Percentiles rank a stretch among this genome's conserved stretches.
Conservation (phyloP, 1,140 invertebrate genomes). For the Adoxophyes honmai region DNA sequence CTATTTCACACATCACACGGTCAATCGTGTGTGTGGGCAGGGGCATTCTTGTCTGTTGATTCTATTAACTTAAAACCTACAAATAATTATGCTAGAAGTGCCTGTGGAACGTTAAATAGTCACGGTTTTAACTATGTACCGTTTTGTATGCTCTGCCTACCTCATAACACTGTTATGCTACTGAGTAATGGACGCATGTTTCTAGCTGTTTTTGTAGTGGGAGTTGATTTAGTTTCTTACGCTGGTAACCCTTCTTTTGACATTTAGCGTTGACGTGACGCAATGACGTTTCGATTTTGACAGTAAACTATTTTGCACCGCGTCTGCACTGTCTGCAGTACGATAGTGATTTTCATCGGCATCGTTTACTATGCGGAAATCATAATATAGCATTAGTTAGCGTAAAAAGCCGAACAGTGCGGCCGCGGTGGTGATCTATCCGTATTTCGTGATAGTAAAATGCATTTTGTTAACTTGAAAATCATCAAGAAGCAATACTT, state of each 20-base stretch:
- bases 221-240: neutral
- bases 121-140: too few relatives aligned
- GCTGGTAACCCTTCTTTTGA: neutral
- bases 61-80: too few relatives aligned
- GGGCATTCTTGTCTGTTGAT: too few relatives aligned
- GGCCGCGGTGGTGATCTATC: neutral
- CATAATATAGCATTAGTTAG: neutral
- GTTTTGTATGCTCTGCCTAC: too few relatives aligned
- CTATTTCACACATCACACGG: too few relatives aligned
- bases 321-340: neutral
- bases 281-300: conserved; percentile 7
- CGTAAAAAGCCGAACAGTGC: neutral
- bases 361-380: neutral
- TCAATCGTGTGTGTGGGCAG: too few relatives aligned
- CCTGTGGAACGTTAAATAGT: too few relatives aligned
- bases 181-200: too few relatives aligned
- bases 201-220: too few relatives aligned
- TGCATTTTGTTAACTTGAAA: conserved; percentile 57
- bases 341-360: conserved; percentile 3
- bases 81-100: too few relatives aligned
- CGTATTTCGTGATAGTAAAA: conserved; percentile 48
- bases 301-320: conserved; percentile 12
- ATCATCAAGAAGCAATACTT: conserved; percentile 67
- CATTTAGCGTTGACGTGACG: neutral
- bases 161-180: too few relatives aligned